Base-by-base conservation (phyloP, 2,113 vertebrate genomes). In the Xenopus laevis region DNA sequence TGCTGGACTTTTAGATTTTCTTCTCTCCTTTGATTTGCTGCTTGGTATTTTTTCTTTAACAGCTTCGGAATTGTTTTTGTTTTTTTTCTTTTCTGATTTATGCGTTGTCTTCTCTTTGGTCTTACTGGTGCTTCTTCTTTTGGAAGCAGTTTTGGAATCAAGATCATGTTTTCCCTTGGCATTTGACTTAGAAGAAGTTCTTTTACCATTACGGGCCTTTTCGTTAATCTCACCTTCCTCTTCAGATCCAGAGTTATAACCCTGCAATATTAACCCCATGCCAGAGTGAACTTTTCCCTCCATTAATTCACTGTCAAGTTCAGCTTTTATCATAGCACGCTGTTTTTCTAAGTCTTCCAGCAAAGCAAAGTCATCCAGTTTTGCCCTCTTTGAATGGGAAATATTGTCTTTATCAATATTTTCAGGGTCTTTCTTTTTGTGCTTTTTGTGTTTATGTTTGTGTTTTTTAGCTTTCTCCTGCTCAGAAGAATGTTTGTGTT, bases 341-440 rank as follows among this genome's bases (percentile, higher is more conserved):
- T 98, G 97, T 79, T 99, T 99, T 81, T 99, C 97, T 82, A 99
- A 86, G 79, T 99, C 97, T 90, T 99, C 97, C 77, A 99, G 85
- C 82, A 98, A 82, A 74, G 97, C 96, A 81, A 95, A 85, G 84
- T 98, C 96, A 79, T 99, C 97, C 82, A 99, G 88, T 82, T 96
- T 95, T 74, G 95, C 94, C 86, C 93, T 95, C 82, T 95, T 96
- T 61, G 94, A 92, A 72, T 94, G 94, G 17, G 91, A 93, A 66
- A 87, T 85, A 44, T 92, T 95, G 63, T 92, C 85, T 77, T 91
- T 96, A 75, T 87, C 88, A 78, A 80, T 91, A 55, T 88, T 83
- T 4, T 85, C 67, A 44, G 82, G 82, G 74, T 95, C 95, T 89
- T 96, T 99, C 79, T 95, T 92, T 86, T 95, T 96, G 87, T 96